Evolutionary conservation across 2,888 invertebrate genomes (phyloP).

Genomic region (Andrena hattorfiana): DNA sequence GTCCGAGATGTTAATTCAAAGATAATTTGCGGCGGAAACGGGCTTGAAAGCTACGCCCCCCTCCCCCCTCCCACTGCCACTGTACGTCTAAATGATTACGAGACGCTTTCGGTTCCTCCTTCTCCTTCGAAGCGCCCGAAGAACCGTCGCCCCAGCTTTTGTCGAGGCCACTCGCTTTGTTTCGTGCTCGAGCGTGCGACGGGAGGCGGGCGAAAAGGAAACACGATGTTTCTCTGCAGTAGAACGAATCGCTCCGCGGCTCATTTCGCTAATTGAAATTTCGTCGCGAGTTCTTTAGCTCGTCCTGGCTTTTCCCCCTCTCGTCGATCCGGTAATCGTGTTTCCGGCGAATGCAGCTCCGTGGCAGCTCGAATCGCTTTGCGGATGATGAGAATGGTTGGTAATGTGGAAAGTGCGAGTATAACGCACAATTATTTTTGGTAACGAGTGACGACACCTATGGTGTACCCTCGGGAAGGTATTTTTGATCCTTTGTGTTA

Average conservation of each 20-base stretch:
- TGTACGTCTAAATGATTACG: constrained; percentile 19
- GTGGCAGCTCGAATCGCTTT: not conserved
- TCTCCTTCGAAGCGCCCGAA: not conserved
- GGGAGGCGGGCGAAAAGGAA: not conserved
- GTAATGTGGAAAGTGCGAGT: not conserved
- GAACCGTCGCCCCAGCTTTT: not conserved
- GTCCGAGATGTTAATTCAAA: constrained; percentile 53
- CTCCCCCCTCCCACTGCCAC: not conserved
- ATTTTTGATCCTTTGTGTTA: too few relatives aligned
- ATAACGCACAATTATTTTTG: too few relatives aligned
- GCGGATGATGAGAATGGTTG: not conserved
- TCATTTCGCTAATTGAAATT: not conserved
- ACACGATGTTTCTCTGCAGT: not conserved
- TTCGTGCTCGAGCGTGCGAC: not conserved
- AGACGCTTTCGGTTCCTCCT: constrained; percentile 2
- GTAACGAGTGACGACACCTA: too few relatives aligned
- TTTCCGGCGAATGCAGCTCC: not conserved
- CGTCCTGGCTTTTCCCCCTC: not conserved
- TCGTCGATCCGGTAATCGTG: not conserved
- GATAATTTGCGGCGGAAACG: constrained; percentile 51
- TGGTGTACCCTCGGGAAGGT: too few relatives aligned
- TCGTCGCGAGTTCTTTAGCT: not conserved
- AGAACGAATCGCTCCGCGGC: not conserved
- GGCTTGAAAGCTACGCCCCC: constrained; percentile 18
- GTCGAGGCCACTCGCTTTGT: not conserved